phyloP scores from a whole-genome alignment of 2,113 vertebrate species.

The Zosterops japonicus region DNA sequence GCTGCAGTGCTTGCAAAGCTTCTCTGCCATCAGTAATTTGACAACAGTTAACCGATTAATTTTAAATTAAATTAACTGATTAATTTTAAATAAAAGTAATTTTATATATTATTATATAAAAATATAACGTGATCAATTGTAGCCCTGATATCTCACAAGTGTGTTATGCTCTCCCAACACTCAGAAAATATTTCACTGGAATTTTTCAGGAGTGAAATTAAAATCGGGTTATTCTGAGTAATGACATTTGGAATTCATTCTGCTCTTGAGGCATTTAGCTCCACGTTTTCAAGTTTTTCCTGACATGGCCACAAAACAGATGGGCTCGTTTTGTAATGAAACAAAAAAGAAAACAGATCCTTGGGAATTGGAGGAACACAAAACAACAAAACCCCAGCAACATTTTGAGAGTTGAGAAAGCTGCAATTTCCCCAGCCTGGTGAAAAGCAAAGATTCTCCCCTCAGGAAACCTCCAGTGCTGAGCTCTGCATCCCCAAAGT shows the following conservation, averaged over 20 bases:
- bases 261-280: background rate
- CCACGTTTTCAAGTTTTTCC: background rate
- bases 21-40: background rate
- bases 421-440: background rate
- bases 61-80: too few relatives aligned
- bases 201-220: background rate
- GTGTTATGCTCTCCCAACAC: background rate
- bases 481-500: background rate
- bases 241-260: background rate
- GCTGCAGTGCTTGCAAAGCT: background rate
- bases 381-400: background rate
- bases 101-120: too few relatives aligned
- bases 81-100: too few relatives aligned
- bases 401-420: background rate
- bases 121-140: accelerated
- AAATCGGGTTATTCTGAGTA: background rate
- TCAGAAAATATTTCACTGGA: background rate
- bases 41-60: too few relatives aligned
- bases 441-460: background rate
- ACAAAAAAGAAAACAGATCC: background rate
- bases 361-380: background rate
- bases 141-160: background rate
- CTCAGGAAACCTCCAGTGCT: background rate
- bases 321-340: background rate
- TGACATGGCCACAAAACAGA: background rate